phyloP scores from a whole-genome alignment of 2,113 vertebrate genomes.

The Dromas ardeola region DNA sequence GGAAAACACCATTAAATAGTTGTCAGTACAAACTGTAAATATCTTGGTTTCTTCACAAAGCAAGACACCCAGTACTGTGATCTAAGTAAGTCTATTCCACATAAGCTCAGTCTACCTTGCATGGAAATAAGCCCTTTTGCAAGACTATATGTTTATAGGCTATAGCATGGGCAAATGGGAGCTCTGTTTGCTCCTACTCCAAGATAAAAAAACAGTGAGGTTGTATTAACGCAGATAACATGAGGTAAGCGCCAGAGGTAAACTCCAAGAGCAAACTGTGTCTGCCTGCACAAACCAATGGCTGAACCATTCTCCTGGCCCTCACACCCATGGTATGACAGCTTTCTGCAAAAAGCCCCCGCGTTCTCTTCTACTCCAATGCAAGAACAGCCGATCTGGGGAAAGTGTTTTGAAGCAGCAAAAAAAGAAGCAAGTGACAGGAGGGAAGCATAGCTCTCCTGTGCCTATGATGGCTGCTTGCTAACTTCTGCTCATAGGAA shows the following conservation, averaged over 20 bases:
- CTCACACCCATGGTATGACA: accelerated
- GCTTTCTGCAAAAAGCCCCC: background rate
- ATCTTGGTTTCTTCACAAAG: conserved; percentile 5
- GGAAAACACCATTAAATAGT: background rate
- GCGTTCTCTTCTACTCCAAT: background rate
- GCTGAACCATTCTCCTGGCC: background rate
- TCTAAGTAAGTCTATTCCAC: background rate
- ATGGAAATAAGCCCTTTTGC: conserved; percentile 40
- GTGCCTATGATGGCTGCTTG: background rate
- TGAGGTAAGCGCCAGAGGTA: background rate
- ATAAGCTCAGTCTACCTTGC: background rate
- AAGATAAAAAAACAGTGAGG: background rate
- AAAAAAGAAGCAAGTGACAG: background rate
- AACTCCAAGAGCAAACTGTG: background rate
- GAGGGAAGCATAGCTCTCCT: background rate
- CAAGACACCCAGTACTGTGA: background rate
- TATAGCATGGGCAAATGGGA: accelerated
- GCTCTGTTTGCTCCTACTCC: background rate
- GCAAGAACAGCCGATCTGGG: background rate
- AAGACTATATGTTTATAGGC: background rate
- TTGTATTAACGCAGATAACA: background rate
- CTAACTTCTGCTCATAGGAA: background rate
- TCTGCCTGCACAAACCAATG: background rate
- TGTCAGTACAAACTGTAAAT: background rate
- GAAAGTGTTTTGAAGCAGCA: background rate